Conservation (phyloP, 2,797 vertebrate genomes). For the Graptemys geographica region DNA sequence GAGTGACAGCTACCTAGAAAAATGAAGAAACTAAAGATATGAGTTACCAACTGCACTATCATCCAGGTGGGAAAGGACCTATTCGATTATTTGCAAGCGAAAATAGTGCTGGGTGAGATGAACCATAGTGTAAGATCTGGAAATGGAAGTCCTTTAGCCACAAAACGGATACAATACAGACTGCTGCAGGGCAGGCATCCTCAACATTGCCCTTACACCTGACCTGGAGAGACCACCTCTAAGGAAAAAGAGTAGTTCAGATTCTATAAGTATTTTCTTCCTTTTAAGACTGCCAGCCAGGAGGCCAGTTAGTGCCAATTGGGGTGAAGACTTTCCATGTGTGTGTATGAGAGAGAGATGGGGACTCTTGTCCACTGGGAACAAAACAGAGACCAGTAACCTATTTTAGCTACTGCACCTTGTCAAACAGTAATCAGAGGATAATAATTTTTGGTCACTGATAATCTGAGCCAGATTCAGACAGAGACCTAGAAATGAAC, state of each 20-base stretch:
- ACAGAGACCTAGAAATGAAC: background rate
- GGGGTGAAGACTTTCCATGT: fast-evolving
- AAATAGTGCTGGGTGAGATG: background rate
- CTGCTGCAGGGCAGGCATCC: background rate
- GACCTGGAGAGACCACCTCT: background rate
- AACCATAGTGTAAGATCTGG: background rate
- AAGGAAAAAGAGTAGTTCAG: background rate
- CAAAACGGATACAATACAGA: background rate
- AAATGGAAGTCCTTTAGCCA: background rate
- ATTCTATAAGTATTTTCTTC: background rate
- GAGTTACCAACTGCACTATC: background rate
- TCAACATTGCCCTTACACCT: fast-evolving
- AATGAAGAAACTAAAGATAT: fast-evolving
- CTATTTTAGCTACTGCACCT: background rate
- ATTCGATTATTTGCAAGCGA: background rate
- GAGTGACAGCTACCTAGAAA: background rate
- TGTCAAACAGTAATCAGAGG: background rate
- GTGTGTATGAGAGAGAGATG: background rate
- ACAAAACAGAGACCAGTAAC: background rate
- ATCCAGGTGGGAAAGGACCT: background rate
- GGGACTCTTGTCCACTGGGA: background rate
- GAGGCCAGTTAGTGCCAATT: background rate
- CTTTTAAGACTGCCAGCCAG: background rate
- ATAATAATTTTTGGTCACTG: background rate
- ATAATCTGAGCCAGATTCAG: background rate